These are phyloP conservation scores for Ceratothoa steindachneri DNA, from an alignment of 2,888 invertebrate species.

Conservation along the genomic window DNA sequence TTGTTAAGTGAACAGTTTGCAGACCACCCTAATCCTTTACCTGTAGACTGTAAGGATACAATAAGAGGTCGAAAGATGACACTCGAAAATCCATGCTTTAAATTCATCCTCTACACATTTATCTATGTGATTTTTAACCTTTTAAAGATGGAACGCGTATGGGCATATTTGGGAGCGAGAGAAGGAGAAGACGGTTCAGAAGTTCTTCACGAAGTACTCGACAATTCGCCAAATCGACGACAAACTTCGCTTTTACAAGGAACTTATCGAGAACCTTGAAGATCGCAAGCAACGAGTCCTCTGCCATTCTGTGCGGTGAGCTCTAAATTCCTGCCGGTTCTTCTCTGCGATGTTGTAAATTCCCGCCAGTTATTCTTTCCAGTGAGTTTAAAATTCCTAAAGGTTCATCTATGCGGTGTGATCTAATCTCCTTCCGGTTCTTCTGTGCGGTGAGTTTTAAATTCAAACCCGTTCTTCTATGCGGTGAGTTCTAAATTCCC, in stretches of 20 bases:
- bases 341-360: not conserved
- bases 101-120: too few species aligned
- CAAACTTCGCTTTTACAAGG: conserved; percentile 39
- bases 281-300: not conserved
- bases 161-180: conserved; percentile 38
- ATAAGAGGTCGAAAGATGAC: too few species aligned
- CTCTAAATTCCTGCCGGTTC: not conserved
- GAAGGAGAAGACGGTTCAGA: conserved; percentile 25
- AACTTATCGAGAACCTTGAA: not conserved
- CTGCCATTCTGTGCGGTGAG: not conserved
- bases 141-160: conserved; percentile 37
- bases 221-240: conserved; percentile 38
- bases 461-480: not conserved
- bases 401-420: too few species aligned
- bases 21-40: too few species aligned
- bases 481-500: not conserved
- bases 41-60: too few species aligned
- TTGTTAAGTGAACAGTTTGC: too few species aligned
- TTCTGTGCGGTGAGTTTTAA: too few species aligned
- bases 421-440: too few species aligned
- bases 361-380: too few species aligned
- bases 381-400: too few species aligned
- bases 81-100: too few species aligned
- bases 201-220: conserved; percentile 25
- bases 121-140: too few species aligned